Conservation (phyloP, 2,888 invertebrate species). For the Sesia bembeciformis region DNA sequence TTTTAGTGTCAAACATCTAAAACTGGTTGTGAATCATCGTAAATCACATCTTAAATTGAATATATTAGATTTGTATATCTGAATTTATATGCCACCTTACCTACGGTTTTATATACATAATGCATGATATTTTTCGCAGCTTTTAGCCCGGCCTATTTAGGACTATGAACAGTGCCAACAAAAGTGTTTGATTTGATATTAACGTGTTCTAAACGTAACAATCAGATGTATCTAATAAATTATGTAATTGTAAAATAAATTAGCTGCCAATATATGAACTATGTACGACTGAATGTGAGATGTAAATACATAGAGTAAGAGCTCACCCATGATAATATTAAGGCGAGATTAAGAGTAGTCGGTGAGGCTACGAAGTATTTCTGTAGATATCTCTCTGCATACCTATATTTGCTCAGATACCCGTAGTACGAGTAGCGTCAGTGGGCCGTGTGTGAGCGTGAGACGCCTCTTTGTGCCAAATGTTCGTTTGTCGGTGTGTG, state of each 20-base stretch:
- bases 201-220: constrained; percentile 10
- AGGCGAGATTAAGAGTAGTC: constrained; percentile 34
- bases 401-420: constrained; percentile 72
- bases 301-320: constrained; percentile 68
- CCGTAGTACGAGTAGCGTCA: constrained; percentile 36
- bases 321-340: constrained; percentile 53
- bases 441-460: constrained; percentile 49
- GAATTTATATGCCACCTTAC: constrained; percentile 31
- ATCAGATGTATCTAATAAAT: constrained; percentile 1
- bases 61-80: constrained; percentile 31
- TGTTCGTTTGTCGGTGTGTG: constrained; percentile 47
- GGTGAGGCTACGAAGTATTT: constrained; percentile 46
- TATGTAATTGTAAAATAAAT: constrained; percentile 14
- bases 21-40: neutral
- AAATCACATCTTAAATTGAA: neutral
- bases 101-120: constrained; percentile 32
- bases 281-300: constrained; percentile 70
- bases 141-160: constrained; percentile 64
- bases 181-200: constrained; percentile 21
- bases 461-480: constrained; percentile 69
- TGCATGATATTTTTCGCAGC: constrained; percentile 26
- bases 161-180: constrained; percentile 49
- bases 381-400: constrained; percentile 66
- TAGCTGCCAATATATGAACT: constrained; percentile 65
- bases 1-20: neutral